Evolutionary conservation across 2,113 vertebrate species (phyloP).

Genomic region (Toxotes jaculatrix): DNA sequence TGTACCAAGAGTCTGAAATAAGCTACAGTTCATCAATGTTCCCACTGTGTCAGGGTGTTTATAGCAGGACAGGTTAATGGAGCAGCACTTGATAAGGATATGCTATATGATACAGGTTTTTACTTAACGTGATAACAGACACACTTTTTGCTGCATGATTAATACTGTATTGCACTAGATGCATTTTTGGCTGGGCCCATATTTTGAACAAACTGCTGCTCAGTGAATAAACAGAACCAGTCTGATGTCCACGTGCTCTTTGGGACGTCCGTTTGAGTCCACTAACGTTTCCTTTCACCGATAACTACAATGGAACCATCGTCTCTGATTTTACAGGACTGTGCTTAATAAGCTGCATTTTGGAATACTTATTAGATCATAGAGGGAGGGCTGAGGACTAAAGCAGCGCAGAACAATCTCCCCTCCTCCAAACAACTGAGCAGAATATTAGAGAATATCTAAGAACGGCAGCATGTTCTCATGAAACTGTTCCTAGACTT

Average conservation of each 20-base stretch:
- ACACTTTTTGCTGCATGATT: constrained; percentile 1
- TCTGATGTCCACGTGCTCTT: constrained; percentile 4
- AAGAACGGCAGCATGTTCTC: constrained; percentile 5
- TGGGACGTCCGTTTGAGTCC: constrained; percentile 4
- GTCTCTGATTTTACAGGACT: constrained; percentile 42
- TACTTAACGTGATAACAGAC: background rate
- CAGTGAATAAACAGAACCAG: background rate
- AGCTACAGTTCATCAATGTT: constrained; percentile 21
- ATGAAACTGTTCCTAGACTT: background rate
- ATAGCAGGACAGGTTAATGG: constrained; percentile 21
- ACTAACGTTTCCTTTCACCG: constrained; percentile 22
- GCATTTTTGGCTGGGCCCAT: background rate
- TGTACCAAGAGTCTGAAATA: constrained; percentile 38
- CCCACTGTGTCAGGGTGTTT: constrained; percentile 13
- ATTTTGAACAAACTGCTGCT: background rate
- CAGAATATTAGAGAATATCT: background rate
- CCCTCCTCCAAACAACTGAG: no score
- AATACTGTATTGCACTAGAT: background rate
- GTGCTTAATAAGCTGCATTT: constrained; percentile 38
- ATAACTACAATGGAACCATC: constrained; percentile 40
- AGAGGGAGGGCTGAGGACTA: background rate
- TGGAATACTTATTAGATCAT: constrained; percentile 36
- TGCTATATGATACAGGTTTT: constrained; percentile 13
- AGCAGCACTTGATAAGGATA: constrained; percentile 21
- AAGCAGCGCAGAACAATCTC: background rate